Evolutionary conservation across 2,113 vertebrate species (phyloP).

Genomic region (Cyanoderma ruficeps): DNA sequence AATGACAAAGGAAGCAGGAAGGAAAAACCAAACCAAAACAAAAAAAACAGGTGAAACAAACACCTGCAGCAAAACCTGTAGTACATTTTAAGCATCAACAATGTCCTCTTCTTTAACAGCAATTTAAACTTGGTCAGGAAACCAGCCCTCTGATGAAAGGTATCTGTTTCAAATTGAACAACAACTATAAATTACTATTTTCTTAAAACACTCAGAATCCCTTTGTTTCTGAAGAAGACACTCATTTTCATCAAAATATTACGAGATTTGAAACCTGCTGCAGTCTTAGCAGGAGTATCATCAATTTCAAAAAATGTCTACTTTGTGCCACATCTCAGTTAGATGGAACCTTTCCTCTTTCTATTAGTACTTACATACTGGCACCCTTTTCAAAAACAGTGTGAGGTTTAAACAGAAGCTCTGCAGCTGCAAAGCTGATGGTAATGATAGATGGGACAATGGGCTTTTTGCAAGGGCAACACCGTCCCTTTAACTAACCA

Average conservation of each 20-base stretch:
- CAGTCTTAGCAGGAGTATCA: not conserved
- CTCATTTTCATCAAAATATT: not conserved
- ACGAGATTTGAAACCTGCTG: not conserved
- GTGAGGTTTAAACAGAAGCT: not conserved
- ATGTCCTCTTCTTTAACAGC: not conserved
- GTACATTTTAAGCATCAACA: not conserved
- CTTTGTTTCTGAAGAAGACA: not conserved
- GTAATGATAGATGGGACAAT: not conserved
- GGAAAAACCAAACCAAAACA: not conserved
- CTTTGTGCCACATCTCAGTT: not conserved
- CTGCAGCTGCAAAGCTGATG: not conserved
- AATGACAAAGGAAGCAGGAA: not conserved
- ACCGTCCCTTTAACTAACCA: not conserved
- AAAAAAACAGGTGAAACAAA: not conserved
- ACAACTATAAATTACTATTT: not conserved
- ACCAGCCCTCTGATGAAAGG: not conserved
- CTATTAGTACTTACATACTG: not conserved
- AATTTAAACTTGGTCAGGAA: not conserved
- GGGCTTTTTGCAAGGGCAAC: not conserved
- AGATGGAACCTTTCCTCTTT: not conserved
- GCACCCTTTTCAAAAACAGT: fast-evolving
- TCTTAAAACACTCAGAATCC: not conserved
- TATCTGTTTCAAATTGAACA: not conserved
- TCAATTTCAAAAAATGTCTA: not conserved
- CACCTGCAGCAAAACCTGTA: not conserved